phyloP scores from a whole-genome alignment of 2,113 vertebrate genomes.

The Octodon degus region DNA sequence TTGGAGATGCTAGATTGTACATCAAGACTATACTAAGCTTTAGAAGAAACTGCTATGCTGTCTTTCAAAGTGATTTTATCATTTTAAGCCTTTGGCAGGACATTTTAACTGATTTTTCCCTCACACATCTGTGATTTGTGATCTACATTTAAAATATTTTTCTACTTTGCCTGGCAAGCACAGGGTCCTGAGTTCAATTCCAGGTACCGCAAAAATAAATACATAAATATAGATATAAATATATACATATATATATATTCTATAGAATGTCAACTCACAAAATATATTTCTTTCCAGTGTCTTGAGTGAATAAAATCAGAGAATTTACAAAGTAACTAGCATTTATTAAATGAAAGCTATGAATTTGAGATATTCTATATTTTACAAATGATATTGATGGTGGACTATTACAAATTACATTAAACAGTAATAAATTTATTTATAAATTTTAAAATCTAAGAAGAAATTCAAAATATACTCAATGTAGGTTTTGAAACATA shows the following conservation, averaged over 20 bases:
- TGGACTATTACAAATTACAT: not conserved
- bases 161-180: no score
- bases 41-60: not conserved
- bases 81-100: not conserved
- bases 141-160: not conserved
- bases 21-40: not conserved
- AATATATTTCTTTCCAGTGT: not conserved
- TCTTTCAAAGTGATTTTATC: not conserved
- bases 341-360: not conserved
- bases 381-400: not conserved
- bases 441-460: not conserved
- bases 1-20: not conserved
- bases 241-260: not conserved
- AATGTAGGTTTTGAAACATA: not conserved
- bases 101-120: not conserved
- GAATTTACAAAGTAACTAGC: not conserved
- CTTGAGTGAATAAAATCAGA: not conserved
- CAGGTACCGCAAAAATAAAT: no score
- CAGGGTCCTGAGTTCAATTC: no score
- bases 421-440: not conserved
- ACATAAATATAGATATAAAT: no score
- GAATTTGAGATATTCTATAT: not conserved
- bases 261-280: not conserved
- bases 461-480: not conserved
- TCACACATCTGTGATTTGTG: not conserved